Conservation (phyloP, 2,888 invertebrate species). For the Chalcosyrphus nemorum region DNA sequence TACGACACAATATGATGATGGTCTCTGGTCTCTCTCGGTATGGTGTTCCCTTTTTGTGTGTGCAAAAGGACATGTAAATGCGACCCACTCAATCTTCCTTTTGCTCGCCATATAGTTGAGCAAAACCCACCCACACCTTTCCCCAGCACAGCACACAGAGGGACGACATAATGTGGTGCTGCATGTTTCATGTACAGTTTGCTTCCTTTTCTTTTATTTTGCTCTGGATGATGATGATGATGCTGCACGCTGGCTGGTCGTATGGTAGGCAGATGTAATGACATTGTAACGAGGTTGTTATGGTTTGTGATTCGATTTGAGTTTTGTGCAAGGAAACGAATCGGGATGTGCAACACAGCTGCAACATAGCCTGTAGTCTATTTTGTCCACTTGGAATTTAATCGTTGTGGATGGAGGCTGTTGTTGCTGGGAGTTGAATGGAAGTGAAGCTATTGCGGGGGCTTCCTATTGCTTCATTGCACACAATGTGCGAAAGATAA, state of each 20-base stretch:
- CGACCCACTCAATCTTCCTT: conserved; percentile 63
- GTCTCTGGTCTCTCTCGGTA: too few relatives aligned
- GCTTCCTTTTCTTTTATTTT: not conserved
- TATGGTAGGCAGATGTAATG: conserved; percentile 73
- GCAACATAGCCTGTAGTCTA: conserved; percentile 67
- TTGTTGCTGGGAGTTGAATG: conserved; percentile 4
- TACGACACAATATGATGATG: conserved; percentile 26
- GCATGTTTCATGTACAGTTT: conserved; percentile 30
- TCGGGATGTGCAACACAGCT: conserved; percentile 54
- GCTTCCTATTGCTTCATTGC: conserved; percentile 70
- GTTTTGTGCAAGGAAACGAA: conserved; percentile 39
- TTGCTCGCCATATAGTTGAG: conserved; percentile 26
- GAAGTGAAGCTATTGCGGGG: conserved; percentile 51
- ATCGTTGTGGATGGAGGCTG: conserved; percentile 4
- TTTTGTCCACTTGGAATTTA: conserved; percentile 67
- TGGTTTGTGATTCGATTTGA: conserved; percentile 71
- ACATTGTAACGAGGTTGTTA: conserved; percentile 74
- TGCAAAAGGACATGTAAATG: conserved; percentile 64
- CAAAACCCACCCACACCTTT: conserved; percentile 65
- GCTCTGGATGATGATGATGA: too few relatives aligned
- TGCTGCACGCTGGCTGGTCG: conserved; percentile 34
- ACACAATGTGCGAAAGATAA: conserved; percentile 69
- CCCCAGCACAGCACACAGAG: conserved; percentile 6
- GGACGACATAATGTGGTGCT: conserved; percentile 47
- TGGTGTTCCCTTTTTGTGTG: not conserved